These are phyloP conservation scores for Nebria brevicollis DNA, from an alignment of 2,888 invertebrate genomes.

Conservation along the genomic window DNA sequence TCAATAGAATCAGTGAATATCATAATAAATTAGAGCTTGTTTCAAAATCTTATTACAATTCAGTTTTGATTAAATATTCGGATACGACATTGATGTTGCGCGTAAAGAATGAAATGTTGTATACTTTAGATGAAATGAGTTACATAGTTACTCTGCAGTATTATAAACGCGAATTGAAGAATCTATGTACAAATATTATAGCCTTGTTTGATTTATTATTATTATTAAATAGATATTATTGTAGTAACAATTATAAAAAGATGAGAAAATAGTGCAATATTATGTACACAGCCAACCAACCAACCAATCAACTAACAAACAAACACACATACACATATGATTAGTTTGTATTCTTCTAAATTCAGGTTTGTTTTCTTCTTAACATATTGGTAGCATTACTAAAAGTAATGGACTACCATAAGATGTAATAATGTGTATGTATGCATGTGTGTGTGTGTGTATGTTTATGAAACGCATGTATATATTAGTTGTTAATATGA, in stretches of 20 bases:
- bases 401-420: background rate
- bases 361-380: background rate
- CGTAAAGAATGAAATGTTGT: too few species aligned
- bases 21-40: too few species aligned
- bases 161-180: conserved; percentile 9
- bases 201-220: background rate
- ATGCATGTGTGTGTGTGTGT: background rate
- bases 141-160: background rate
- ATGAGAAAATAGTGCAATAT: conserved; percentile 34
- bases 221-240: background rate
- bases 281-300: conserved; percentile 43
- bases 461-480: background rate
- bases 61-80: too few species aligned
- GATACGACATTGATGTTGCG: too few species aligned
- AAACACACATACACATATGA: conserved; percentile 5
- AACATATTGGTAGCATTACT: conserved; percentile 23
- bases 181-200: conserved; percentile 30
- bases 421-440: conserved; percentile 9
- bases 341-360: background rate
- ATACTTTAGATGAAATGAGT: too few species aligned
- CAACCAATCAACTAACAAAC: background rate
- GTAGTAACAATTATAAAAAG: conserved; percentile 22
- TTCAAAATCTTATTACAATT: too few species aligned
- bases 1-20: too few species aligned
- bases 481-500: conserved; percentile 7